phyloP scores from a whole-genome alignment of 2,888 invertebrate genomes.

The Hemistola chrysoprasaria region DNA sequence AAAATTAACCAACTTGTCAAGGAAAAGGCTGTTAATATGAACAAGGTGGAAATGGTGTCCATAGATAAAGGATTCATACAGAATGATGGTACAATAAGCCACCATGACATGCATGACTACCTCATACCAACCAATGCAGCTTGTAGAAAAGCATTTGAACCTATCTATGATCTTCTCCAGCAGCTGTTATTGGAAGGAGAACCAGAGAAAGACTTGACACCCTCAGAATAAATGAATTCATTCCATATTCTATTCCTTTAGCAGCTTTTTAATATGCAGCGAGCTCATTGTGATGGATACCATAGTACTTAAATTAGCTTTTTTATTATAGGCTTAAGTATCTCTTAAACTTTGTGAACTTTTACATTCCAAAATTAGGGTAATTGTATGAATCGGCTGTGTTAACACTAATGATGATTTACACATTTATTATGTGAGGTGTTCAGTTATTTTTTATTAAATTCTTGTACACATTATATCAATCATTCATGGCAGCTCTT shows the following conservation, averaged over 20 bases:
- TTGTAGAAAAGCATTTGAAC: conserved; percentile 93
- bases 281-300: conserved; percentile 73
- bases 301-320: conserved; percentile 77
- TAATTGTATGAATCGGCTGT: conserved; percentile 63
- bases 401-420: conserved; percentile 43
- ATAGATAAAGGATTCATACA: conserved; percentile 91
- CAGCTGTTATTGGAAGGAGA: conserved; percentile 90
- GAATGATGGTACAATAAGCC: conserved; percentile 90
- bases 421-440: conserved; percentile 27
- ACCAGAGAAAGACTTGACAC: conserved; percentile 87
- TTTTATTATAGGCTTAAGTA: conserved; percentile 69
- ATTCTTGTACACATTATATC: conserved; percentile 22
- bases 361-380: conserved; percentile 73
- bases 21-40: conserved; percentile 83
- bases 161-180: conserved; percentile 89
- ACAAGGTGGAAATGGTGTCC: conserved; percentile 89
- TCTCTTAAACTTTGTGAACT: conserved; percentile 54
- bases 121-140: conserved; percentile 93
- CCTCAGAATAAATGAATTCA: conserved; percentile 83
- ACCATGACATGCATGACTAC: conserved; percentile 96
- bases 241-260: conserved; percentile 33
- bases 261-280: conserved; percentile 62
- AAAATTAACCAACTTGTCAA: conserved; percentile 88
- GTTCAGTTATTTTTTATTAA: conserved; percentile 33
- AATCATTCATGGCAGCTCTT: conserved; percentile 14